Conservation (phyloP, 2,888 invertebrate species). For the Parelbella ahira region DNA sequence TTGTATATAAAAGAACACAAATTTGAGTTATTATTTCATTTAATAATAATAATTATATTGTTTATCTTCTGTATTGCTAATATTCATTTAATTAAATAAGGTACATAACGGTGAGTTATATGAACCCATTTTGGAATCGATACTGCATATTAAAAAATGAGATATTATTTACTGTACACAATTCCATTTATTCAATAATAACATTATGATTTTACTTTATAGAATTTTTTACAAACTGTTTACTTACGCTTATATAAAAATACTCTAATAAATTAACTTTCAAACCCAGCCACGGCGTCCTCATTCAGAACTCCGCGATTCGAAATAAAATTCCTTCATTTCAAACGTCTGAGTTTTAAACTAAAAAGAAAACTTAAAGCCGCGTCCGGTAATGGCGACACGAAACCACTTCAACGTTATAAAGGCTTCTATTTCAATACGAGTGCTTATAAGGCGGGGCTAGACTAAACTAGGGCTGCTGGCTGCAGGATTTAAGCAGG, state of each 20-base stretch:
- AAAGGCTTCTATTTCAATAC: conserved; percentile 26
- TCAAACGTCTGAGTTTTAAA: conserved; percentile 20
- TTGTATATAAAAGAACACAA: too few relatives aligned
- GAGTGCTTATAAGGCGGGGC: conserved; percentile 26
- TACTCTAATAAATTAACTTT: conserved; percentile 22
- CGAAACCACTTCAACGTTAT: conserved; percentile 25
- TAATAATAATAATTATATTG: too few relatives aligned
- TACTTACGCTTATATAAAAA: conserved; percentile 13
- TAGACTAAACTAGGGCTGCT: conserved; percentile 24
- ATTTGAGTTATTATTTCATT: too few relatives aligned
- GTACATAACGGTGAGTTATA: too few relatives aligned
- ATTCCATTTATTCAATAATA: too few relatives aligned
- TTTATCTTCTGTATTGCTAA: too few relatives aligned
- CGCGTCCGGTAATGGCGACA: conserved; percentile 25
- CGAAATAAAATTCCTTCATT: conserved; percentile 25
- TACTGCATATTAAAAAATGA: too few relatives aligned
- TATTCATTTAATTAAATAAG: too few relatives aligned
- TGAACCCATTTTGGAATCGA: too few relatives aligned
- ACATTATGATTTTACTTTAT: too few relatives aligned
- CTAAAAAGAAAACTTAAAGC: conserved; percentile 23
- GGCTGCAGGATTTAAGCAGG: conserved; percentile 40
- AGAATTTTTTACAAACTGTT: too few relatives aligned
- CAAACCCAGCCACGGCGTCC: conserved; percentile 6
- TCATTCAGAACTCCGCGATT: conserved; percentile 21
- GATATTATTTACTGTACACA: too few relatives aligned